Evolutionary conservation across 2,888 invertebrate genomes (phyloP), one percentile per base, ranked within the genome.

Genomic region (Epistrophe eligans): DNA sequence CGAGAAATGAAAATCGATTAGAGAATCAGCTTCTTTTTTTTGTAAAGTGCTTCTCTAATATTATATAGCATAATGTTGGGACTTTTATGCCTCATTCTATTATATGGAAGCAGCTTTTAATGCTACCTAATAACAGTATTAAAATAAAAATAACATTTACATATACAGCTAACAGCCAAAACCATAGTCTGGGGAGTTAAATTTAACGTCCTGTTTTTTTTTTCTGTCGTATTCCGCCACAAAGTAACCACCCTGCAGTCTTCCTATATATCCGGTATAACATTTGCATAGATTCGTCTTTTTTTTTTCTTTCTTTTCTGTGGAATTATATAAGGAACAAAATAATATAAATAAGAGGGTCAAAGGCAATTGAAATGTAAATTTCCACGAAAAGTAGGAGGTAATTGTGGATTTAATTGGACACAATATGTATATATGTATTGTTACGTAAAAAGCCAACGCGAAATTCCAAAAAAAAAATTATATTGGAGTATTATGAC

Each of bases 61-160:
- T 32, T 40, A 55, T 40, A 55, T 40, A 40, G 62, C 40, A 62
- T 62, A 62, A 62, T 40, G 62, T 62, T 62, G 40, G 62, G 62
- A 24, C 43, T 58, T 57, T 50, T 77, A 70, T 77, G 71, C 52
- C 28, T 48, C 57, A 40, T 64, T 72, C 79, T 67, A 45, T 84
- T 72, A 64, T 72, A 58, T 58, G 76, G 45, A 64, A 67, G 50
- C 80, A 80, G 77, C 84, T 76, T 67, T 80, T 72, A 84, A 80
- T 80, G 84, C 66, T 66, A 71, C 66, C 66, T 84, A 80, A 84
- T 80, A 84, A 80, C 72, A 48, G 66, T 60, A 84, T 80, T 84
- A 84, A 84, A 84, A 80, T 84, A 84, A 84, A 84, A 84, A 80
- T 77, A 84, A 80, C 80, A 84, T 84, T 84, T 84, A 72, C 84